phyloP scores from a whole-genome alignment of 2,113 vertebrate species.

The Canis aureus region DNA sequence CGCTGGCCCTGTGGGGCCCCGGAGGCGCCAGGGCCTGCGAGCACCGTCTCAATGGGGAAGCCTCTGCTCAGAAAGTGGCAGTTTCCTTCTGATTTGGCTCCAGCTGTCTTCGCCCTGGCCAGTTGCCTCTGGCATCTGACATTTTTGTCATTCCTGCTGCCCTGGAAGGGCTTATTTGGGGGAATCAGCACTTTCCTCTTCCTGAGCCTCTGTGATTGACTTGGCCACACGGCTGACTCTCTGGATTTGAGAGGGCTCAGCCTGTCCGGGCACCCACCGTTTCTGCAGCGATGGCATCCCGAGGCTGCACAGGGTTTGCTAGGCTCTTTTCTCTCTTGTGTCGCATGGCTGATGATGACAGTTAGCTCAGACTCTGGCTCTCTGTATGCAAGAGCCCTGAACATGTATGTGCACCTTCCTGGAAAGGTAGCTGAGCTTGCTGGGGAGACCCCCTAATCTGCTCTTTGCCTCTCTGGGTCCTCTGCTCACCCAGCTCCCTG shows the following conservation, averaged over 20 bases:
- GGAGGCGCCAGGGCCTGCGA: neutral
- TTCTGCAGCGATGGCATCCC: neutral
- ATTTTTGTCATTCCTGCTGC: conserved; percentile 68
- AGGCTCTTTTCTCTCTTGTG: neutral
- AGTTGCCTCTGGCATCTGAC: conserved; percentile 49
- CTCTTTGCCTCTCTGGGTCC: neutral
- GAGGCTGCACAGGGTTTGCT: neutral
- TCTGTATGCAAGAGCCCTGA: neutral
- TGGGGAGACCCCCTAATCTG: neutral
- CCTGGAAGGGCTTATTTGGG: conserved; percentile 46
- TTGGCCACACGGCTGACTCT: conserved; percentile 16
- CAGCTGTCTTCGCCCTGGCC: neutral
- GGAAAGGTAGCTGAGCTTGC: neutral
- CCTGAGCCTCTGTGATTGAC: conserved; percentile 47
- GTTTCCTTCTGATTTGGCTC: conserved; percentile 61
- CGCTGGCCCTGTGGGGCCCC: neutral
- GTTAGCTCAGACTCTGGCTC: neutral
- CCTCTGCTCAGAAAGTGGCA: conserved; percentile 18
- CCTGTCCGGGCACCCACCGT: neutral
- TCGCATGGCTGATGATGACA: neutral
- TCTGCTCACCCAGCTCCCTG: neutral
- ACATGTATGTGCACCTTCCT: neutral
- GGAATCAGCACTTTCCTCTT: neutral
- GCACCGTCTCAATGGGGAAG: neutral
- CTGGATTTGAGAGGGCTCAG: neutral